Evolutionary conservation across 2,113 vertebrate genomes (phyloP).

Genomic region (Amazona vittata): DNA sequence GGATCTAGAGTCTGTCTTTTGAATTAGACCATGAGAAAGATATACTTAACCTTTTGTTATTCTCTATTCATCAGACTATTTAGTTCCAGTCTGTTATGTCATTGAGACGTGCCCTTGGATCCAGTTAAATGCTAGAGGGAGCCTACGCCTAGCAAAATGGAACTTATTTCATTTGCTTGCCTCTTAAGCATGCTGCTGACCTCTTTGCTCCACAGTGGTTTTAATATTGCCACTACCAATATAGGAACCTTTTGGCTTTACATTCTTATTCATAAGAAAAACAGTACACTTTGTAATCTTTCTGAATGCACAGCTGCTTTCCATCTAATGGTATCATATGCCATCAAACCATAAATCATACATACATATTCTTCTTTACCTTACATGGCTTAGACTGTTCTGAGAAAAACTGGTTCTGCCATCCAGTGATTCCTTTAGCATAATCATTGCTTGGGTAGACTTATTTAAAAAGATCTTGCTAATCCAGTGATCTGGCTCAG

Average conservation of each 20-base stretch:
- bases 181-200: background rate
- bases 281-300: background rate
- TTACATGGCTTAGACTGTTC: slow-evolving; percentile 3
- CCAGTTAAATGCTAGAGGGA: background rate
- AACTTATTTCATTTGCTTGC: background rate
- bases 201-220: background rate
- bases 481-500: slow-evolving; percentile 44
- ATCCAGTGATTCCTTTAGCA: slow-evolving; percentile 28
- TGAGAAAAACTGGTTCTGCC: slow-evolving; percentile 67
- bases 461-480: slow-evolving; percentile 31
- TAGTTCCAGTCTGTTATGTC: background rate
- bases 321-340: background rate
- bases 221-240: background rate
- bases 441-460: slow-evolving; percentile 51
- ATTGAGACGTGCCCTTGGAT: background rate
- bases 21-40: background rate
- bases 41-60: background rate
- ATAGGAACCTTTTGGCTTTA: background rate
- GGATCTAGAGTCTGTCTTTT: background rate
- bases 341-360: slow-evolving; percentile 1
- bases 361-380: slow-evolving; percentile 38
- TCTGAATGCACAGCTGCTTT: background rate
- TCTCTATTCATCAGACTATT: background rate
- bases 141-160: background rate
- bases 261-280: background rate